Evolutionary conservation across 2,797 vertebrate genomes (phyloP), one percentile per base, ranked within the genome.

Genomic region (Rhadinocentrus ornatus): DNA sequence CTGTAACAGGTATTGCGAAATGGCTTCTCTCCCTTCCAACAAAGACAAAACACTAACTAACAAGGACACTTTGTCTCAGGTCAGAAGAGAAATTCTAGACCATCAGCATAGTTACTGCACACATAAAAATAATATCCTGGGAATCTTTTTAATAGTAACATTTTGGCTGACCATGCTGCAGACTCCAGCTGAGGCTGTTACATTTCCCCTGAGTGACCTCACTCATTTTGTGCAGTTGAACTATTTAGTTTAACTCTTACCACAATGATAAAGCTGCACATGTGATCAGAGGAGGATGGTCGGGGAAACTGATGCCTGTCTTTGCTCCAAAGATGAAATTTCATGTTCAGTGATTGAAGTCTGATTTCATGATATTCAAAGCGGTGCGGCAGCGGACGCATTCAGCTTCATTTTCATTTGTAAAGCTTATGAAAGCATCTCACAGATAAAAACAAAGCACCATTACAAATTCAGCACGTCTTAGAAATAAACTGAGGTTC

Each of bases 261-360:
- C 22, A 75, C 83, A 75, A 91, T 93, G 92, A 93, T 91, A 90
- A 92, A 55, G 80, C 83, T 85, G 67, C 71, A 80, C 81, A 87
- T 77, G 77, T 66, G 86, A 91, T 91, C 85, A 92, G 92, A 90
- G 90, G 74, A 82, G 67, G 70, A 89, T 66, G 54, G 86, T 77
- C 78, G 75, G 66, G 74, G 85, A 90, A 93, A 90, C 87, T 80
- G 80, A 90, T 93, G 91, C 89, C 88, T 90, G 91, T 86, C 92
- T 93, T 91, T 93, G 88, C 93, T 93, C 89, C 87, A 77, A 70
- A 85, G 85, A 88, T 69, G 84, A 90, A 80, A 90, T 92, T 90
- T 87, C 77, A 84, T 87, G 90, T 89, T 71, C 82, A 69, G 82
- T 93, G 91, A 93, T 89, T 92, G 91, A 94, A 93, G 91, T 91